phyloP scores from a whole-genome alignment of 2,113 vertebrate genomes.

The Centropristis striata region DNA sequence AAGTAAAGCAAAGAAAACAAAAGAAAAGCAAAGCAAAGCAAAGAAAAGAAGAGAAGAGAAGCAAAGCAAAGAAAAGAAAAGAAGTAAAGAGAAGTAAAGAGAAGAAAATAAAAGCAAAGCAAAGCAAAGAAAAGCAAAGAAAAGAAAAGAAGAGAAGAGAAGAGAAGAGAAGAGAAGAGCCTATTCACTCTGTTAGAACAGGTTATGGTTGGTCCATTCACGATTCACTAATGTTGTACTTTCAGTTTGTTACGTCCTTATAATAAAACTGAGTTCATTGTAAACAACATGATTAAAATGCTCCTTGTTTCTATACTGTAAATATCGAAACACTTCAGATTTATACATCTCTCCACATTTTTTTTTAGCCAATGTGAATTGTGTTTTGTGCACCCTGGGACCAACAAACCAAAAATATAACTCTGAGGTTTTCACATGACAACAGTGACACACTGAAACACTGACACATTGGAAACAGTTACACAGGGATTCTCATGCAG shows the following conservation, averaged over 20 bases:
- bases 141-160: background rate
- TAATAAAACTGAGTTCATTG: background rate
- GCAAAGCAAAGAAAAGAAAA: background rate
- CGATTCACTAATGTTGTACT: background rate
- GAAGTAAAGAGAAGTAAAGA: too few relatives aligned
- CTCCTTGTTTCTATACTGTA: background rate
- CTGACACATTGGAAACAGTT: constrained; percentile 50
- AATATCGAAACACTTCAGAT: background rate
- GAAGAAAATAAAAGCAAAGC: too few relatives aligned
- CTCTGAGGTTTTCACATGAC: constrained; percentile 48
- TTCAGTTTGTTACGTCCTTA: background rate
- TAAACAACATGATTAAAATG: background rate
- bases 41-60: too few relatives aligned
- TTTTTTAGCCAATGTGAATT: background rate
- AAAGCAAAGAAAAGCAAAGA: too few relatives aligned
- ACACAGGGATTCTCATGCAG: constrained; percentile 69
- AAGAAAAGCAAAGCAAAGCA: too few relatives aligned
- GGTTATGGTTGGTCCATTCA: background rate
- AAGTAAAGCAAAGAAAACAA: too few relatives aligned
- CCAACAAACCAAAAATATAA: constrained; percentile 32
- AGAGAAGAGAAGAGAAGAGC: background rate
- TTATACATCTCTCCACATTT: background rate
- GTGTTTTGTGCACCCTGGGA: constrained; percentile 25
- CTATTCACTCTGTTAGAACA: background rate
- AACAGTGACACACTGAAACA: constrained; percentile 58